These are phyloP conservation scores for Phanerotoma sp. DNA, from an alignment of 2,888 invertebrate genomes.

Conservation along the genomic window DNA sequence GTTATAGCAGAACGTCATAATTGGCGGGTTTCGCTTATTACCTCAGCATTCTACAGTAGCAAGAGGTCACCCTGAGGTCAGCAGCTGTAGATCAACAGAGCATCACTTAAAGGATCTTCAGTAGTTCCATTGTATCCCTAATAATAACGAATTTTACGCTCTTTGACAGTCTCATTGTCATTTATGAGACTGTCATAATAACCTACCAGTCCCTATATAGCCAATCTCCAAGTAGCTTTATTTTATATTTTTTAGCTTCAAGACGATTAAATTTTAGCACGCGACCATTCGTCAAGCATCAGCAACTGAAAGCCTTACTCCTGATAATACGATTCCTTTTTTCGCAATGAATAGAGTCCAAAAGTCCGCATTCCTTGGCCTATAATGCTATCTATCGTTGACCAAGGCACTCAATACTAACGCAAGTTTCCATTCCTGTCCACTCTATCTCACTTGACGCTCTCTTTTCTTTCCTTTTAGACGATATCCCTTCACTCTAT, in stretches of 20 bases:
- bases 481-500: constrained; percentile 31
- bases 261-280: too few species aligned
- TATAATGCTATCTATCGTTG: constrained; percentile 44
- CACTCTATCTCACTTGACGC: constrained; percentile 46
- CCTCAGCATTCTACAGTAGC: constrained; percentile 45
- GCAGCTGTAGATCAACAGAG: constrained; percentile 8
- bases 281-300: constrained; percentile 57
- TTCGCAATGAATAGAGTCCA: constrained; percentile 6
- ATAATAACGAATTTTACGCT: neutral
- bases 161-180: constrained; percentile 36
- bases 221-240: too few species aligned
- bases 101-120: neutral
- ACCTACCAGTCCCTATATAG: too few species aligned
- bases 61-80: constrained; percentile 33
- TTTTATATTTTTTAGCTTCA: too few species aligned
- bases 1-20: constrained; percentile 43
- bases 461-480: constrained; percentile 32
- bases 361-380: constrained; percentile 13
- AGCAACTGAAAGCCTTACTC: constrained; percentile 53
- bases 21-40: constrained; percentile 50
- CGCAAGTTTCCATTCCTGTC: constrained; percentile 30
- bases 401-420: constrained; percentile 26
- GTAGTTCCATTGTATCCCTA: neutral
- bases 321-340: constrained; percentile 49
- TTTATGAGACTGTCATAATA: constrained; percentile 38